phyloP scores from a whole-genome alignment of 1,140 invertebrate genomes.

The Drosophila serrata region DNA sequence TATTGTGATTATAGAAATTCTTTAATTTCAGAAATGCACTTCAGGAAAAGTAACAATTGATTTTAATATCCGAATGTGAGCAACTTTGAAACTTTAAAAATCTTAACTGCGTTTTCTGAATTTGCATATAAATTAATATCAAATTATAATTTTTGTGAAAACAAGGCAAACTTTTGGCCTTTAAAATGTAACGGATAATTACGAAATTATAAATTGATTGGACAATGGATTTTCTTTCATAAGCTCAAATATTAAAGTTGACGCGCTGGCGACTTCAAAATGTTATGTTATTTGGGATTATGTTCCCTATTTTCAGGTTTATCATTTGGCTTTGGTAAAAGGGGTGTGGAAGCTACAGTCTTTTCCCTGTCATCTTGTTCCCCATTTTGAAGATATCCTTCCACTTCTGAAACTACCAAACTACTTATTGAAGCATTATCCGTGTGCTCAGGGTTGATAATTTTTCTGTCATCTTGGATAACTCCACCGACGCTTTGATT shows the following conservation, averaged over 20 bases:
- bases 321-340: conserved; percentile 54
- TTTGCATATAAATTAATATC: conserved; percentile 11
- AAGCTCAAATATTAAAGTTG: conserved; percentile 22
- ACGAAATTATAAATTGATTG: background rate
- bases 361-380: conserved; percentile 61
- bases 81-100: conserved; percentile 5
- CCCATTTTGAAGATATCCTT: conserved; percentile 60
- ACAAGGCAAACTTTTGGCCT: conserved; percentile 21
- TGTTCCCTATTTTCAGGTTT: conserved; percentile 33
- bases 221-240: conserved; percentile 22
- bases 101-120: conserved; percentile 2
- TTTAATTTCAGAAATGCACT: conserved; percentile 12
- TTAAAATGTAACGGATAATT: conserved; percentile 4
- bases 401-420: conserved; percentile 63
- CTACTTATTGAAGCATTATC: conserved; percentile 70
- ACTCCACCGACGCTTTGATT: conserved; percentile 37
- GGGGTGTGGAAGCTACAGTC: conserved; percentile 55
- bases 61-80: conserved; percentile 5
- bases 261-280: background rate
- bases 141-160: conserved; percentile 30
- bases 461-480: conserved; percentile 18
- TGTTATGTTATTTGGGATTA: conserved; percentile 51
- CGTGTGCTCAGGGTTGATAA: conserved; percentile 41
- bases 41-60: conserved; percentile 1
- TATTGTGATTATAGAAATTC: conserved; percentile 1